These are phyloP conservation scores for Cosmia pyralina DNA, from an alignment of 2,888 invertebrate genomes.

Conservation along the genomic window DNA sequence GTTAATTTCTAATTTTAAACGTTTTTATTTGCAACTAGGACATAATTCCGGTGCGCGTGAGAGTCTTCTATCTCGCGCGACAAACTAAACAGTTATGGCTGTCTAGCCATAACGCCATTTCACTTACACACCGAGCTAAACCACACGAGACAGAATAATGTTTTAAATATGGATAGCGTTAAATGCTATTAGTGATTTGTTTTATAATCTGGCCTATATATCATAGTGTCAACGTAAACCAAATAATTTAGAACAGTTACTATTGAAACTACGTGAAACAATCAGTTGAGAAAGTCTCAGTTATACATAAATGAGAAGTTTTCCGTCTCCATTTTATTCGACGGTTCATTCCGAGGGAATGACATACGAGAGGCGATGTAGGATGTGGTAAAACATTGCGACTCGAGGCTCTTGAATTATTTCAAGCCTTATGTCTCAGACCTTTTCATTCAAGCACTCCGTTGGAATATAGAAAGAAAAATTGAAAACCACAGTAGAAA, in stretches of 20 bases:
- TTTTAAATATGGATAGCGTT: background rate
- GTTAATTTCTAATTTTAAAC: too few species aligned
- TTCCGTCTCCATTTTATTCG: slow-evolving; percentile 53
- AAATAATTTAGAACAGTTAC: too few species aligned
- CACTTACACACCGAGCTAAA: too few species aligned
- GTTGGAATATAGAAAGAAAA: slow-evolving; percentile 47
- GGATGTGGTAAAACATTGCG: slow-evolving; percentile 58
- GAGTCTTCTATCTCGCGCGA: too few species aligned
- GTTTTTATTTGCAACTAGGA: too few species aligned
- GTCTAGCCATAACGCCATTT: too few species aligned
- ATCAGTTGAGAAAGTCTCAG: slow-evolving; percentile 5
- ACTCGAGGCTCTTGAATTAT: slow-evolving; percentile 60
- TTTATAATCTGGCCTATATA: background rate
- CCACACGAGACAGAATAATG: too few species aligned
- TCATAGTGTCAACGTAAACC: too few species aligned
- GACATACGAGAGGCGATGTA: slow-evolving; percentile 38
- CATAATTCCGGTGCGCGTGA: too few species aligned
- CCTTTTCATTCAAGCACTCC: slow-evolving; percentile 51
- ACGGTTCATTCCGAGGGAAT: slow-evolving; percentile 54
- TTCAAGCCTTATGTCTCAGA: slow-evolving; percentile 52
- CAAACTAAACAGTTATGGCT: too few species aligned
- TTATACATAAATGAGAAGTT: slow-evolving; percentile 59
- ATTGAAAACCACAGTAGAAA: slow-evolving; percentile 50
- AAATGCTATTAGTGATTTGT: background rate
- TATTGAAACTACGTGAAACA: slow-evolving; percentile 16